Percentiles rank a stretch among this genome's conserved stretches.
phyloP scores from a whole-genome alignment of 2,888 invertebrate species.

The Pseudoips prasinana region DNA sequence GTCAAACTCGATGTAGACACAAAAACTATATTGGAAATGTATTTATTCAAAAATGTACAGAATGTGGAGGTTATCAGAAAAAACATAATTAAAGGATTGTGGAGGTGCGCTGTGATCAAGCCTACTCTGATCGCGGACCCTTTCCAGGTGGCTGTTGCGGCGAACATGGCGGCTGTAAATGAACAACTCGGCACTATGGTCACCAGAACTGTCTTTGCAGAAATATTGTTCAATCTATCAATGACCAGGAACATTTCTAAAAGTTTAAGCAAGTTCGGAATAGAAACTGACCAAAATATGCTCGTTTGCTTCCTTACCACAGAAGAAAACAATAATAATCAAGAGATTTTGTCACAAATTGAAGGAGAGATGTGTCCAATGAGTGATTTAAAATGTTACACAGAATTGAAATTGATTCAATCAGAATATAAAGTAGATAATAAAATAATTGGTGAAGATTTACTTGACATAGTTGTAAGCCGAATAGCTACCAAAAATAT shows the following conservation, averaged over 20 bases:
- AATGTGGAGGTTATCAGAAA: slow-evolving; percentile 79
- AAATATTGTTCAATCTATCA: slow-evolving; percentile 86
- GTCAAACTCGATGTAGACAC: slow-evolving; percentile 70
- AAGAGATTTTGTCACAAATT: slow-evolving; percentile 69
- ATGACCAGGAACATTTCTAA: slow-evolving; percentile 86
- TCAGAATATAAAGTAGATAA: slow-evolving; percentile 83
- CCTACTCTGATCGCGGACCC: slow-evolving; percentile 83
- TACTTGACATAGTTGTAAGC: slow-evolving; percentile 84
- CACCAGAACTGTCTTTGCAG: slow-evolving; percentile 84
- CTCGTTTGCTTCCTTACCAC: slow-evolving; percentile 58
- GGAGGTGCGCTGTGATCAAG: slow-evolving; percentile 84
- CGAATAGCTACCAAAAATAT: slow-evolving; percentile 86
- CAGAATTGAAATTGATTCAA: slow-evolving; percentile 75
- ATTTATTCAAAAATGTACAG: slow-evolving; percentile 80
- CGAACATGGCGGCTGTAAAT: slow-evolving; percentile 84
- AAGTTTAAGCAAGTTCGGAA: slow-evolving; percentile 85
- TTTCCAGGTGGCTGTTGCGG: slow-evolving; percentile 83
- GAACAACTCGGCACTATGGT: slow-evolving; percentile 72
- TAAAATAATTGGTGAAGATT: slow-evolving; percentile 54
- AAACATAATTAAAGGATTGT: slow-evolving; percentile 77
- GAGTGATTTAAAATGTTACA: slow-evolving; percentile 64
- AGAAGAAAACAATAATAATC: slow-evolving; percentile 37
- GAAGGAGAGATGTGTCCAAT: slow-evolving; percentile 79
- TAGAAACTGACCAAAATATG: slow-evolving; percentile 56
- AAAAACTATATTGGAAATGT: slow-evolving; percentile 65